phyloP scores from a whole-genome alignment of 2,113 vertebrate species.

The Gymnobelideus leadbeateri region DNA sequence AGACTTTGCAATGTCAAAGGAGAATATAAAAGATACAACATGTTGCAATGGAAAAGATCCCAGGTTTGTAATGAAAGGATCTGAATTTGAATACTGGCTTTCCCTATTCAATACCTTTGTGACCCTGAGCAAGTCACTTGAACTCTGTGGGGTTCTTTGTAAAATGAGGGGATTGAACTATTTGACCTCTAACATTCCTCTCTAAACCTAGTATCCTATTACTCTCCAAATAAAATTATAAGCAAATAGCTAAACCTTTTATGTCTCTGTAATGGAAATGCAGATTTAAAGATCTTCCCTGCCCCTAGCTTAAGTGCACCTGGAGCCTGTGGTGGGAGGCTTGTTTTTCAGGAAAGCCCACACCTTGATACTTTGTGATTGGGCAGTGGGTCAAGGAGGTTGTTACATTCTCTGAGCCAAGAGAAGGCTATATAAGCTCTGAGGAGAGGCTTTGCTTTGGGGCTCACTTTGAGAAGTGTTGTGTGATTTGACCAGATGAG shows the following conservation, averaged over 20 bases:
- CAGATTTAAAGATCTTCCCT: too few relatives aligned
- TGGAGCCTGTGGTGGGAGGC: too few relatives aligned
- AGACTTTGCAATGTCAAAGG: slow-evolving; percentile 48
- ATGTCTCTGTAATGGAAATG: too few relatives aligned
- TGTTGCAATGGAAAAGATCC: neutral
- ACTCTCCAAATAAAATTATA: neutral
- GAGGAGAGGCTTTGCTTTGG: too few relatives aligned
- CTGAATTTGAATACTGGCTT: neutral
- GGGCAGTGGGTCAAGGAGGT: too few relatives aligned
- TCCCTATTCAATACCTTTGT: neutral
- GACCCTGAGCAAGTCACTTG: slow-evolving; percentile 33
- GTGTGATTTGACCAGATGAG: too few relatives aligned
- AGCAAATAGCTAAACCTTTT: slow-evolving; percentile 46
- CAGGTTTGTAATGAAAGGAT: neutral
- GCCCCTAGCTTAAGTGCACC: too few relatives aligned
- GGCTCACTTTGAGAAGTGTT: too few relatives aligned
- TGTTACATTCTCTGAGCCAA: too few relatives aligned
- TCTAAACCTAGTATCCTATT: neutral
- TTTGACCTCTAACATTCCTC: neutral
- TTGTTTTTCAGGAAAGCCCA: too few relatives aligned
- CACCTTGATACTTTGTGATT: too few relatives aligned
- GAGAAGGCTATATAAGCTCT: too few relatives aligned
- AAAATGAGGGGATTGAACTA: neutral
- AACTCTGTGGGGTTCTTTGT: neutral
- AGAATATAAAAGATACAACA: slow-evolving; percentile 1